Conservation (phyloP, 1,140 invertebrate species). For the Scaptomyza hsui region DNA sequence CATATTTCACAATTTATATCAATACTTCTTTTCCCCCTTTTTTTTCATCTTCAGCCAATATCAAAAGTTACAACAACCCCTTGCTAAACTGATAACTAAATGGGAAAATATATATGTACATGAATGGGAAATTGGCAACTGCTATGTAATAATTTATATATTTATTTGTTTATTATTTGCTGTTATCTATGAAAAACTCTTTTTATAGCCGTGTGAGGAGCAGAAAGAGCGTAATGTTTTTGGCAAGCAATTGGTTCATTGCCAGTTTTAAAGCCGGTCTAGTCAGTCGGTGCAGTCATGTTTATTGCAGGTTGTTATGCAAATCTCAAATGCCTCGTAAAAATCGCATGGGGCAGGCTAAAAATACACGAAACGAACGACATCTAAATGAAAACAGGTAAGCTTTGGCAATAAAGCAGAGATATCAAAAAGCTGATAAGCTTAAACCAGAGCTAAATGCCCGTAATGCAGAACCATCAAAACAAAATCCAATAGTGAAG, state of each 20-base stretch:
- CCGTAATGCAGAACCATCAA: too few relatives aligned
- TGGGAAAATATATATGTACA: not conserved
- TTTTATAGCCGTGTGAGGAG: not conserved
- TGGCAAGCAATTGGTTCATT: conserved; percentile 1
- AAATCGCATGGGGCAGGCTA: conserved; percentile 11
- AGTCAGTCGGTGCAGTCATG: conserved; percentile 13
- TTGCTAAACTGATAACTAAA: conserved; percentile 10
- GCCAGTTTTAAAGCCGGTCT: not conserved
- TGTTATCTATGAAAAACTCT: conserved; percentile 18
- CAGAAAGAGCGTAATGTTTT: not conserved
- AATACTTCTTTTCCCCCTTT: conserved; percentile 6
- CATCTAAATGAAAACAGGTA: not conserved
- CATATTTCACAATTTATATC: conserved; percentile 38
- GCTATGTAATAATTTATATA: conserved; percentile 36
- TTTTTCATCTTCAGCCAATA: not conserved
- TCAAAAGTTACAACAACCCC: not conserved
- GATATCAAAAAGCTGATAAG: not conserved
- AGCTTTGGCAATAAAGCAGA: not conserved
- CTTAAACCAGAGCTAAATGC: not conserved
- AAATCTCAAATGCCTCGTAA: conserved; percentile 30
- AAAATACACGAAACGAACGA: not conserved
- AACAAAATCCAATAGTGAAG: too few relatives aligned
- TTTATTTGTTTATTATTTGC: conserved; percentile 14
- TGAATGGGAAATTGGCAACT: not conserved
- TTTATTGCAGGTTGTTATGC: not conserved